A percentile compares a stretch with the other conserved stretches of the same genome.
Evolutionary conservation across 2,888 invertebrate species (phyloP).

Genomic region (Drosophila nigricruria): DNA sequence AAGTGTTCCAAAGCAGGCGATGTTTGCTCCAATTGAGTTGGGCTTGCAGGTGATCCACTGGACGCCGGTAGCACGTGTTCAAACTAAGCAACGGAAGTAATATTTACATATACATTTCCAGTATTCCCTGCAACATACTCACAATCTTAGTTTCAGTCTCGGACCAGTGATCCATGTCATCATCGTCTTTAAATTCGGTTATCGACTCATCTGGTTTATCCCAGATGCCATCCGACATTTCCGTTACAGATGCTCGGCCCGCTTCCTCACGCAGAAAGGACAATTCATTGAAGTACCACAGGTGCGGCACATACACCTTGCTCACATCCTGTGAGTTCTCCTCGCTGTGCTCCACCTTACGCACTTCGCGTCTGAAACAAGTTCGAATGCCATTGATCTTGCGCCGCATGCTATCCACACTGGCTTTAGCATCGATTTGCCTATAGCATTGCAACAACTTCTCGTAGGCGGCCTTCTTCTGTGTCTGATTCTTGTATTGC

Average conservation of each 20-base stretch:
- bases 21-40: background rate
- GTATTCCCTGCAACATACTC: background rate
- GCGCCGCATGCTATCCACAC: slow-evolving; percentile 49
- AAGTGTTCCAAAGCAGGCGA: background rate
- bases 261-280: slow-evolving; percentile 31
- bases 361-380: slow-evolving; percentile 49
- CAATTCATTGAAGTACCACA: slow-evolving; percentile 49
- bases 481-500: slow-evolving; percentile 35
- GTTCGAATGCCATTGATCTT: slow-evolving; percentile 48
- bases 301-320: slow-evolving; percentile 44
- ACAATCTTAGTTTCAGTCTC: slow-evolving; percentile 29
- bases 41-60: background rate
- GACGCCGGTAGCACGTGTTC: background rate
- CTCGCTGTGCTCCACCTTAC: slow-evolving; percentile 56
- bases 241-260: background rate
- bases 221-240: slow-evolving; percentile 9
- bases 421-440: slow-evolving; percentile 40
- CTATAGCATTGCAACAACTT: slow-evolving; percentile 32
- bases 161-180: slow-evolving; percentile 1
- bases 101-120: background rate
- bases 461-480: slow-evolving; percentile 15
- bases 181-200: background rate
- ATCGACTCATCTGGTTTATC: slow-evolving; percentile 14
- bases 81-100: slow-evolving; percentile 10
- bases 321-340: background rate